Percentiles rank a stretch among this genome's conserved stretches.
Evolutionary conservation across 2,797 vertebrate genomes (phyloP).

Genomic region (Melanotaenia boesemani): DNA sequence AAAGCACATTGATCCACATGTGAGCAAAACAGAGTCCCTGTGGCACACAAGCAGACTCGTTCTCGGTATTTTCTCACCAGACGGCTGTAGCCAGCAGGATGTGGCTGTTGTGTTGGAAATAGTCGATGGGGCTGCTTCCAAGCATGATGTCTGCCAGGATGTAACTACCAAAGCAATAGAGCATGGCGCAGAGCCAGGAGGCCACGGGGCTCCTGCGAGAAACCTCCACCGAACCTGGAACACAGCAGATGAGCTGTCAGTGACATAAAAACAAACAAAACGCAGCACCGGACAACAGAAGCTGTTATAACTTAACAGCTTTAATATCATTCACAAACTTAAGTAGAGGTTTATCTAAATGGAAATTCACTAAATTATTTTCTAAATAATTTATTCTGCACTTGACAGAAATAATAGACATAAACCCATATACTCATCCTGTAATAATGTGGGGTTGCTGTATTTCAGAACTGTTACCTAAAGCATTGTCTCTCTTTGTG

Average conservation of each 20-base stretch:
- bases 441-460: background rate
- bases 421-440: background rate
- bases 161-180: constrained; percentile 98
- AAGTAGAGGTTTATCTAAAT: background rate
- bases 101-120: constrained; percentile 96
- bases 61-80: constrained; percentile 86
- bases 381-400: background rate
- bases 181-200: constrained; percentile 98
- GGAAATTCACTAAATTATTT: background rate
- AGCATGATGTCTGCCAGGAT: constrained; percentile 94
- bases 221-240: constrained; percentile 88
- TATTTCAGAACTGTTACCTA: background rate
- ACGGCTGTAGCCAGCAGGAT: constrained; percentile 94
- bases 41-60: background rate
- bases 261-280: background rate
- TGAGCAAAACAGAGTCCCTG: background rate
- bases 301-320: background rate
- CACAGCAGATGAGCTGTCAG: constrained; percentile 31
- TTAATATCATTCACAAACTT: background rate
- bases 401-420: background rate
- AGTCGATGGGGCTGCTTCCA: constrained; percentile 89
- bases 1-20: background rate
- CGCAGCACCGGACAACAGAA: background rate
- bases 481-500: background rate
- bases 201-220: constrained; percentile 92